Conservation (phyloP, 1,140 invertebrate genomes). For the Atta texana region DNA sequence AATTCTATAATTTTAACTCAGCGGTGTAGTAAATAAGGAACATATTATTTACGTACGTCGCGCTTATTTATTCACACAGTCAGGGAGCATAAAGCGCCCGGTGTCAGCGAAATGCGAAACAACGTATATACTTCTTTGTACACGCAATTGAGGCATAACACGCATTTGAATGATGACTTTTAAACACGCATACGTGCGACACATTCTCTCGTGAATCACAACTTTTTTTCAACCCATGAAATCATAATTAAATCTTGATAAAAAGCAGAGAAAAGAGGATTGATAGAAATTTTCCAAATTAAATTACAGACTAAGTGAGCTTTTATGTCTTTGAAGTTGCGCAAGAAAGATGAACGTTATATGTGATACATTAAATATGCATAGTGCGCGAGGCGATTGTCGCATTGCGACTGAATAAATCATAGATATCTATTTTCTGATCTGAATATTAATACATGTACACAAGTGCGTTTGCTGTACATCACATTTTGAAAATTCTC, state of each 20-base stretch:
- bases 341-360: not conserved
- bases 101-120: slow-evolving; percentile 57
- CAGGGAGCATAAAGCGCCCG: slow-evolving; percentile 20
- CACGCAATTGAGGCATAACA: slow-evolving; percentile 52
- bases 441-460: slow-evolving; percentile 18
- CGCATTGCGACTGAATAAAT: slow-evolving; percentile 24
- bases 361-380: not conserved
- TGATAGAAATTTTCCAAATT: not conserved
- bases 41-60: slow-evolving; percentile 11
- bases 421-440: slow-evolving; percentile 16
- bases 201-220: not conserved
- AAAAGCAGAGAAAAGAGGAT: too few species aligned
- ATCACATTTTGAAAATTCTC: not conserved
- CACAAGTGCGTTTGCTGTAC: not conserved
- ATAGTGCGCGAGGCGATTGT: not conserved
- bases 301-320: not conserved
- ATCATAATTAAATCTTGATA: not conserved
- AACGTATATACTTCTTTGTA: slow-evolving; percentile 12
- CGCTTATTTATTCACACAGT: not conserved
- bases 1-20: slow-evolving; percentile 26
- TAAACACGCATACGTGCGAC: slow-evolving; percentile 24
- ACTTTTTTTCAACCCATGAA: not conserved
- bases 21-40: slow-evolving; percentile 21
- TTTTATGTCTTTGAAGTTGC: not conserved
- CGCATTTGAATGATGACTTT: not conserved